These are phyloP conservation scores for Artibeus jamaicensis DNA, from an alignment of 2,797 vertebrate genomes.

Conservation along the genomic window DNA sequence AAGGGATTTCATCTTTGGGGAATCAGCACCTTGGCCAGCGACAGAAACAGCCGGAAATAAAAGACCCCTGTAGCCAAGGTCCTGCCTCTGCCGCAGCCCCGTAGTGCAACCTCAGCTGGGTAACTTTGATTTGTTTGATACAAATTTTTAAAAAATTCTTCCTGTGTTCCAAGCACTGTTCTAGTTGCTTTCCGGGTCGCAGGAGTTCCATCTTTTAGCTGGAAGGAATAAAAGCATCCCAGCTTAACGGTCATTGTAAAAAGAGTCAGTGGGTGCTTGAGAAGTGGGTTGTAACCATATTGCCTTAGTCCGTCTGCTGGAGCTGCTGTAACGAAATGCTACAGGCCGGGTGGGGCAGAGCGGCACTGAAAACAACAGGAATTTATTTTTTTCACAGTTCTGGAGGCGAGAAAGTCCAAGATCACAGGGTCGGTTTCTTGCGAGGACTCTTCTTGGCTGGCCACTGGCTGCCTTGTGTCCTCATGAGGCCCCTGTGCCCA, in stretches of 20 bases:
- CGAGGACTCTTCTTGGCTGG: no score
- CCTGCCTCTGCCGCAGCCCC: not conserved
- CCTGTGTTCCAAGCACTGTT: not conserved
- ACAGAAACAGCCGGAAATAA: not conserved
- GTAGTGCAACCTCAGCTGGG: not conserved
- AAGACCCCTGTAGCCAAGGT: not conserved
- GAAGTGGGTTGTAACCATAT: not conserved
- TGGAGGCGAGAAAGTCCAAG: not conserved
- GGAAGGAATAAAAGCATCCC: not conserved
- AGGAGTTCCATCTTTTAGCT: not conserved
- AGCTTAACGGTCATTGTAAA: not conserved
- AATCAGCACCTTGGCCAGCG: not conserved
- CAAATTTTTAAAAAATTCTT: not conserved
- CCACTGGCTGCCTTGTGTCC: not conserved
- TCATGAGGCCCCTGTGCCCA: not conserved
- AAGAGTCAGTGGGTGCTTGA: not conserved
- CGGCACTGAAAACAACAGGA: not conserved
- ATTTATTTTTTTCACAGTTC: not conserved
- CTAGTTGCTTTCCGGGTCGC: not conserved
- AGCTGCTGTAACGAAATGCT: not conserved
- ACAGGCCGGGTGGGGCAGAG: no score
- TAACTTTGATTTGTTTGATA: not conserved
- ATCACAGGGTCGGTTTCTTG: not conserved
- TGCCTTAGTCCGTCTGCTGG: not conserved
- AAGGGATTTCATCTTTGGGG: not conserved